Base-by-base conservation (phyloP, 2,113 vertebrate species). In the Tachysurus vachellii region DNA sequence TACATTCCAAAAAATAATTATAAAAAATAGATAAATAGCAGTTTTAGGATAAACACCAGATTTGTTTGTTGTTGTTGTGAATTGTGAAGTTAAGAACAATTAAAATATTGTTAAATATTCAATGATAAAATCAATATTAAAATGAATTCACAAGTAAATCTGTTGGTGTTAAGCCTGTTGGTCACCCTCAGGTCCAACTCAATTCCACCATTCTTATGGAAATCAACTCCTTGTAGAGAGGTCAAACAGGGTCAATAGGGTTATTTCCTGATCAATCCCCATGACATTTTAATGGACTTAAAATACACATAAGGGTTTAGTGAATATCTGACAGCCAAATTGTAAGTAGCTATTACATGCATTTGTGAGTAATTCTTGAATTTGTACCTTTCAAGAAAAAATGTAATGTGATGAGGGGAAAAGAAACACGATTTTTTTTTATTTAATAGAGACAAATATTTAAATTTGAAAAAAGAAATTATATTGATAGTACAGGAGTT, bases 251-350 rank as follows among this genome's bases (percentile, higher is more conserved):
- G 92, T 92, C 93, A 93, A 90, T 89, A 59, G 92, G 91, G 88
- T 92, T 88, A 91, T 91, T 93, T 94, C 90, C 94, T 94, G 93
- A 94, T 93, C 94, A 93, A 89, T 93, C 89, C 90, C 89, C 84
- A 82, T 92, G 93, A 91, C 93, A 91, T 90, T 91, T 81, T 94
- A 91, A 95, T 95, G 93, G 94, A 93, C 92, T 94, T 92, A 89
- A 86, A 94, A 93, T 90, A 93, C 90, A 90, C 88, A 88, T 82
- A 66, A 26, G 87, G 57, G 87, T 84, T 73, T 71, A 61, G 86
- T 89, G 79, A 77, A 76, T 21, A 79, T 61, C 19, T 31, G 28
- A 82, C 81, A 21, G 56, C 44, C 62, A 62, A 23, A 64, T 47
- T 80, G 2, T 57, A n/a, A 77, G 62, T 56, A 79, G 79, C 31